Evolutionary conservation across 2,888 invertebrate species (phyloP), one percentile per base, ranked within the genome.

Genomic region (Harpalus rubripes): DNA sequence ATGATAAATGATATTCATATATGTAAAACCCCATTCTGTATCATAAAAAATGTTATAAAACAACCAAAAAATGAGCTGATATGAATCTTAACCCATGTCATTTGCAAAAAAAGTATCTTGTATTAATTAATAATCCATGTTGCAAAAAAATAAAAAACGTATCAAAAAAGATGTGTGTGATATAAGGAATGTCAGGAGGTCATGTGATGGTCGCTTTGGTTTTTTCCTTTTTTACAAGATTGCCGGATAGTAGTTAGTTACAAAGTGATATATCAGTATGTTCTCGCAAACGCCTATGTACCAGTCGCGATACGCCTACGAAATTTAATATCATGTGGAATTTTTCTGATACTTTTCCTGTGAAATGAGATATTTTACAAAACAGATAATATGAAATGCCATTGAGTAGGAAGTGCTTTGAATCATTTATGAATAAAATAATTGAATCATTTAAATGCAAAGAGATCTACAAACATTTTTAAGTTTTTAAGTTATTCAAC

Each of bases 261-360:
- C 8, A 63, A 63, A 63, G 26, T 63, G 5, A 26, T 10, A 63
- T 63, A 39, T 39, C 68, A 39, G 68, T 68, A 39, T 7, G 15
- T 68, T 68, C 39, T 5, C 6, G 39, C 7, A 68, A 68, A n/a
- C 68, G 39, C 32, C n/a, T 39, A 39, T 68, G 59, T 16, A 59
- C 7, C 59, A 59, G 15, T n/a, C n/a, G 68, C 39, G 68, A 56
- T 74, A 74, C 74, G 74, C 74, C 74, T 74, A 74, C 52, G 22
- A 74, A 74, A 74, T 74, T 44, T 74, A 74, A 56, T 74, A 74
- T 74, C 52, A 74, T 74, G 41, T 12, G 74, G 44, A 74, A 44
- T 74, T 74, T 74, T 74, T 74, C 44, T 74, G 74, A 16, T 44
- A 41, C 41, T 74, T 74, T 74, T 52, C 74, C 52, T 74, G 74